These are phyloP conservation scores for Paedocypris sp. DNA, from an alignment of 2,113 vertebrate species.

Conservation along the genomic window DNA sequence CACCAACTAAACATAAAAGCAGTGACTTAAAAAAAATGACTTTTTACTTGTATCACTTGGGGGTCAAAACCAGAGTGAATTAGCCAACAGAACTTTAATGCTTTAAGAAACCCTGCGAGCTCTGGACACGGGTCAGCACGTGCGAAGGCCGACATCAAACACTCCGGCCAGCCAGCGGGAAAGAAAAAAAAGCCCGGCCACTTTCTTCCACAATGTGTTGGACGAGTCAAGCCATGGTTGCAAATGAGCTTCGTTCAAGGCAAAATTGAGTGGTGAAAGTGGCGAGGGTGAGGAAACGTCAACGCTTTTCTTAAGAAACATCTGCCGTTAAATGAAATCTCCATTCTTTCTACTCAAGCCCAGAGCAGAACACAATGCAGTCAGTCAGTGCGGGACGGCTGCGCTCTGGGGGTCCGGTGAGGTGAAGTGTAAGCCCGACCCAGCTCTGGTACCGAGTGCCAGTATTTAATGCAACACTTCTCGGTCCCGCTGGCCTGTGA, in stretches of 20 bases:
- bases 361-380: not conserved
- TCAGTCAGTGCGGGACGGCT: not conserved
- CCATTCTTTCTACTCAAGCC: slow-evolving; percentile 3
- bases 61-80: no score
- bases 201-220: slow-evolving; percentile 36
- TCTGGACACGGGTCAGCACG: slow-evolving; percentile 9
- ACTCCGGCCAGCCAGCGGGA: slow-evolving; percentile 18
- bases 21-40: no score
- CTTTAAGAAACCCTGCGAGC: not conserved
- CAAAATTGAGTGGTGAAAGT: slow-evolving; percentile 29
- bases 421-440: slow-evolving; percentile 24
- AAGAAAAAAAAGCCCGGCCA: slow-evolving; percentile 34
- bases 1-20: no score
- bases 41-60: no score
- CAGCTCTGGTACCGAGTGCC: slow-evolving; percentile 40
- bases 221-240: slow-evolving; percentile 27
- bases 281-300: not conserved
- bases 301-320: no score
- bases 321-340: slow-evolving; percentile 32
- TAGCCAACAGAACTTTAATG: no score
- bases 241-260: slow-evolving; percentile 35
- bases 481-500: slow-evolving; percentile 41
- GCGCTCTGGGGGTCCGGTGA: slow-evolving; percentile 16
- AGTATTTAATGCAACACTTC: slow-evolving; percentile 30
- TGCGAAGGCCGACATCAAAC: slow-evolving; percentile 34